Conservation (phyloP, 2,797 vertebrate species). For the Heteromormyrus szaboi region DNA sequence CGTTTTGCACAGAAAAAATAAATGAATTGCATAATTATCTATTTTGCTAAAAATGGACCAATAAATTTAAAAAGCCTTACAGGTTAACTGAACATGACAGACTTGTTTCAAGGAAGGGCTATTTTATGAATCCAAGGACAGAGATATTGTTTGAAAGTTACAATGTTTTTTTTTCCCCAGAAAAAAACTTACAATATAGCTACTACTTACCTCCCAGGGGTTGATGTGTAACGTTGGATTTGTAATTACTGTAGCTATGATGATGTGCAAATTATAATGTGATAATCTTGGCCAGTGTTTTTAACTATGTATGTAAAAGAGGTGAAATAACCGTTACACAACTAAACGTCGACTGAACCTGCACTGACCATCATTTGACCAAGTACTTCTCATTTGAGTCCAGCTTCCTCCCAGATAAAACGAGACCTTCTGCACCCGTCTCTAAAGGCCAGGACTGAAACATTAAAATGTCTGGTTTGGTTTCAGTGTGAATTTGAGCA, state of each 20-base stretch:
- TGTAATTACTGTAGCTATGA: not conserved
- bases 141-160: not conserved
- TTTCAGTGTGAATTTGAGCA: not conserved
- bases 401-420: not conserved
- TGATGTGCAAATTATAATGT: not conserved
- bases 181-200: not conserved
- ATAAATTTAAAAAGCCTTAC: not conserved
- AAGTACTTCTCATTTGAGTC: not conserved
- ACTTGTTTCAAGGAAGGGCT: not conserved
- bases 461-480: not conserved
- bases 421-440: not conserved
- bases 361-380: not conserved
- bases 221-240: not conserved
- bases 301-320: not conserved
- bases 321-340: not conserved
- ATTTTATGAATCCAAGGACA: not conserved
- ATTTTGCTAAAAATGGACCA: not conserved
- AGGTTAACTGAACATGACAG: not conserved
- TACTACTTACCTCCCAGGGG: constrained; percentile 16
- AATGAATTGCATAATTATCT: not conserved
- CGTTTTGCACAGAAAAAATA: not conserved
- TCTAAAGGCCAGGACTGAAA: not conserved
- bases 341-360: not conserved
- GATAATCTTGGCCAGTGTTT: not conserved
- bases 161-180: not conserved